Conservation (phyloP, 2,797 vertebrate species). For the Rhinatrema bivittatum region DNA sequence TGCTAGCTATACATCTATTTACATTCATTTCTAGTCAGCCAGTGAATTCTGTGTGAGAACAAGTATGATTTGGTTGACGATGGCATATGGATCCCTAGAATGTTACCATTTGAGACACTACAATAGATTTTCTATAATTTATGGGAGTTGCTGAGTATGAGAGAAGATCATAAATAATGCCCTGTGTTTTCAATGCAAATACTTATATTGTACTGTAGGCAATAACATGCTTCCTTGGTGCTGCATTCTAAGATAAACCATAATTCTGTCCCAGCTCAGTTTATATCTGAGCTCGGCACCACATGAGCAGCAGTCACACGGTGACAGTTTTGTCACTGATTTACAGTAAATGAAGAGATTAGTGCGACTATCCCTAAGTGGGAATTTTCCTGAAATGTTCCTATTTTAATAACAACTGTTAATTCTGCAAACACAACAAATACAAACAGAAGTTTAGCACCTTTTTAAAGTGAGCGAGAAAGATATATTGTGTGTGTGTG, state of each 20-base stretch:
- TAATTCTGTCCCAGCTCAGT: constrained; percentile 19
- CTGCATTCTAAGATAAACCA: constrained; percentile 17
- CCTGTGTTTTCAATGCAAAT: constrained; percentile 25
- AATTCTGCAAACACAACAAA: constrained; percentile 15
- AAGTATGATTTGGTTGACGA: constrained; percentile 8
- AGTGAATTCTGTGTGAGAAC: constrained; percentile 3
- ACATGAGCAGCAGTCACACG: constrained; percentile 9
- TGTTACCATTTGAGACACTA: constrained; percentile 15
- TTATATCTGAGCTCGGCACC: constrained; percentile 21
- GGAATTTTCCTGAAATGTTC: constrained; percentile 14
- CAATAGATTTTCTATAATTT: too few relatives aligned
- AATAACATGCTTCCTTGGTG: constrained; percentile 18
- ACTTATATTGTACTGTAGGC: constrained; percentile 14
- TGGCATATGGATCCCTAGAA: too few relatives aligned
- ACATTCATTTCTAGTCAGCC: not conserved
- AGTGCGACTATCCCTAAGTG: constrained; percentile 15
- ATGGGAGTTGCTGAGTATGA: too few relatives aligned
- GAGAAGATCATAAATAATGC: too few relatives aligned
- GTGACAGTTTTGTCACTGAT: constrained; percentile 17
- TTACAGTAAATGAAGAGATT: constrained; percentile 25
- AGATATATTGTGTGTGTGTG: too few relatives aligned
- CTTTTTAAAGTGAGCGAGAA: too few relatives aligned
- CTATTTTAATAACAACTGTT: constrained; percentile 8
- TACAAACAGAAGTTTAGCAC: constrained; percentile 30
- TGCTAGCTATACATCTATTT: not conserved